Percentiles rank a stretch among this genome's conserved stretches.
Evolutionary conservation across 2,113 vertebrate genomes (phyloP).

Genomic region (Sinosuthora webbiana): DNA sequence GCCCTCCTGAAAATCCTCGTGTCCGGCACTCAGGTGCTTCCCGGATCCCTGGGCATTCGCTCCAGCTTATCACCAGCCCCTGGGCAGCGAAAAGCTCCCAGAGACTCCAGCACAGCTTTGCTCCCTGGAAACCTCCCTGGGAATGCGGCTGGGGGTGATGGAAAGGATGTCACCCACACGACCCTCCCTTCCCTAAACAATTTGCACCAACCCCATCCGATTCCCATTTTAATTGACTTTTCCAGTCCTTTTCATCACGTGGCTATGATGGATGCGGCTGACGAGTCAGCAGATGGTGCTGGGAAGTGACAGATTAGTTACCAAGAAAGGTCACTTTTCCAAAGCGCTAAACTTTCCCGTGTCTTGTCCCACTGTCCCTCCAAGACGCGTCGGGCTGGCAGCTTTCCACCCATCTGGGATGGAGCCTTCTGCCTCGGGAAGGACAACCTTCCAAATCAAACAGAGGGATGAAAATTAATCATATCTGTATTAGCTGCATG

Average conservation of each 20-base stretch:
- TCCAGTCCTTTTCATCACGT: neutral
- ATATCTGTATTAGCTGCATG: conserved; percentile 20
- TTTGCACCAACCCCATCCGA: neutral
- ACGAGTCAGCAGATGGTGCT: conserved; percentile 60
- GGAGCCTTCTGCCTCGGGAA: neutral
- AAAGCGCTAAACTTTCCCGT: conserved; percentile 35
- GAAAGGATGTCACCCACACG: neutral
- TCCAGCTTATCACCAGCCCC: neutral
- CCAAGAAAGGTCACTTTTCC: conserved; percentile 63
- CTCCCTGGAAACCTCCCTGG: neutral
- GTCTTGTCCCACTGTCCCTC: conserved; percentile 30
- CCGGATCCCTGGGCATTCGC: neutral
- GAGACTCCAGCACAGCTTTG: neutral
- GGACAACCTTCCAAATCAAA: conserved; percentile 34
- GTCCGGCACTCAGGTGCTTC: neutral
- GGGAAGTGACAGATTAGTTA: conserved; percentile 62
- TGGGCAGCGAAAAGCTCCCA: neutral
- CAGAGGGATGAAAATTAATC: conserved; percentile 39
- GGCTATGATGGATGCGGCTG: conserved; percentile 55
- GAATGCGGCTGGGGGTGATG: neutral
- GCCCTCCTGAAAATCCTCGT: neutral
- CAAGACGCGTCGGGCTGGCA: conserved; percentile 3
- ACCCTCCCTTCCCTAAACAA: neutral
- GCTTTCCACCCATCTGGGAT: neutral
- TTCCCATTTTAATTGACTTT: conserved; percentile 37